These are phyloP conservation scores for Ptychoptera contaminata DNA, from an alignment of 2,888 invertebrate species.

Conservation along the genomic window DNA sequence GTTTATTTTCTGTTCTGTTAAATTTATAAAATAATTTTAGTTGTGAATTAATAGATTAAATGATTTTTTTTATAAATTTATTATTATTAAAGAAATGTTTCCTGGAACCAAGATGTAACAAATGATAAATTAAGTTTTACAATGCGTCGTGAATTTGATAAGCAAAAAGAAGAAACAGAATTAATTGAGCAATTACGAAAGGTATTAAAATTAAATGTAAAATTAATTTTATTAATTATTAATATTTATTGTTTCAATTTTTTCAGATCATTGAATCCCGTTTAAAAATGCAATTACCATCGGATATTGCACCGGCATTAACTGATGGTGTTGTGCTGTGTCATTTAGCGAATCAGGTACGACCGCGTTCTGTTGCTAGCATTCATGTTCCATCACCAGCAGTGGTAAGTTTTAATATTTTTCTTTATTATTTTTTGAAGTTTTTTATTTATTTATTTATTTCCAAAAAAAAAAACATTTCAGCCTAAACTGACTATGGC, in stretches of 20 bases:
- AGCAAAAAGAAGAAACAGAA: slow-evolving; percentile 77
- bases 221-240: slow-evolving; percentile 1
- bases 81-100: slow-evolving; percentile 28
- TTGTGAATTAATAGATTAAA: background rate
- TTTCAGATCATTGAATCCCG: slow-evolving; percentile 74
- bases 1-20: too few relatives aligned
- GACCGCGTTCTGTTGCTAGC: slow-evolving; percentile 78
- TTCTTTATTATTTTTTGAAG: background rate
- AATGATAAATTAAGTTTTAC: slow-evolving; percentile 75
- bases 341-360: slow-evolving; percentile 85
- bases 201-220: slow-evolving; percentile 36
- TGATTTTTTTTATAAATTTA: background rate
- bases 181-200: slow-evolving; percentile 66
- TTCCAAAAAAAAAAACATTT: too few relatives aligned
- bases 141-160: slow-evolving; percentile 81
- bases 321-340: slow-evolving; percentile 88
- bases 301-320: slow-evolving; percentile 67
- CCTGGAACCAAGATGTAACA: slow-evolving; percentile 56
- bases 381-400: slow-evolving; percentile 90
- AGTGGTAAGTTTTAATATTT: slow-evolving; percentile 45
- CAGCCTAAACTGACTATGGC: slow-evolving; percentile 94
- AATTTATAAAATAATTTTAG: too few relatives aligned
- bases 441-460: slow-evolving; percentile 7
- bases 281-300: slow-evolving; percentile 78
- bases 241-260: slow-evolving; percentile 2